Conservation (phyloP, 1,140 invertebrate species). For the Apocrypta bakeri region DNA sequence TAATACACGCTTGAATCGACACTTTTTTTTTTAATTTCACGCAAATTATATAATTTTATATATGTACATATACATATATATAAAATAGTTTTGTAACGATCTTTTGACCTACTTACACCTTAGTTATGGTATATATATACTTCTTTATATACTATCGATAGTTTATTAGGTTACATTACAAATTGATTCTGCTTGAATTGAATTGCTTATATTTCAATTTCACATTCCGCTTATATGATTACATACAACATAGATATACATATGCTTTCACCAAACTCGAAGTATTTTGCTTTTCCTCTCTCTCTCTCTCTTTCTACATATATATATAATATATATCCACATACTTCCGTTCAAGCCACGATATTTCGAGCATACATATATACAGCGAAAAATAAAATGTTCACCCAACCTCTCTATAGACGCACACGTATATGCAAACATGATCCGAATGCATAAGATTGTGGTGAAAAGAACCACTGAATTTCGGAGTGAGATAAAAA, state of each 20-base stretch:
- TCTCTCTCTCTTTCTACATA: too few relatives aligned
- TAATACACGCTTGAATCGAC: not conserved
- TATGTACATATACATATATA: too few relatives aligned
- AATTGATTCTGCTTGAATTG: not conserved
- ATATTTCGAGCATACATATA: not conserved
- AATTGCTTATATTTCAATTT: not conserved
- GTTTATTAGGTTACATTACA: not conserved
- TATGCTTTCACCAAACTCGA: not conserved
- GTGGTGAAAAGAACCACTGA: not conserved
- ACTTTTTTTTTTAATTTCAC: not conserved
- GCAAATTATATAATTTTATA: not conserved
- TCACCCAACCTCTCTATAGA: not conserved
- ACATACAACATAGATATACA: not conserved
- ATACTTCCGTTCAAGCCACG: not conserved
- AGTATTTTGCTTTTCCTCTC: too few relatives aligned
- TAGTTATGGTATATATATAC: too few relatives aligned
- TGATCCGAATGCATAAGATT: not conserved
- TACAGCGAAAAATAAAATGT: not conserved
- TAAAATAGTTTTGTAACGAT: too few relatives aligned
- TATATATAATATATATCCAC: too few relatives aligned
- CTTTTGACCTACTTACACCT: too few relatives aligned
- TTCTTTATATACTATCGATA: not conserved
- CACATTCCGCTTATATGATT: not conserved
- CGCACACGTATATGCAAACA: not conserved
- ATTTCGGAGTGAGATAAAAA: not conserved